Evolutionary conservation across 2,797 vertebrate genomes (phyloP).

Genomic region (Leptodactylus fallax): DNA sequence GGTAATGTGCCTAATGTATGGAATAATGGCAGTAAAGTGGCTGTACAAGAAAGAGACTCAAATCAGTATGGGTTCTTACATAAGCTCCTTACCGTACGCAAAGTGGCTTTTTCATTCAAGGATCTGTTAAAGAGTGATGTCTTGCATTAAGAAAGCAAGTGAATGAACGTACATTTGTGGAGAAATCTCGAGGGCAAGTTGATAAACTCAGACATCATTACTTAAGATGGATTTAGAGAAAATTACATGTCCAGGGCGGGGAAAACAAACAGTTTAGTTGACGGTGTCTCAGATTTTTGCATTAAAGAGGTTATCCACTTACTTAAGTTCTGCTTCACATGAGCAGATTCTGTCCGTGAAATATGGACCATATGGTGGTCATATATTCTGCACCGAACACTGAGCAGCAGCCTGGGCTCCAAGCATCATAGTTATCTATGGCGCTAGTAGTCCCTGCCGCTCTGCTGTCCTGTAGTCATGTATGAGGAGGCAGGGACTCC

Average conservation of each 20-base stretch:
- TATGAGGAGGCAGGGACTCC: no score
- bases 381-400: no score
- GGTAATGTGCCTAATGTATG: slow-evolving; percentile 56
- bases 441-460: no score
- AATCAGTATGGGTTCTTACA: background rate
- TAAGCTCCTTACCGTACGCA: slow-evolving; percentile 7
- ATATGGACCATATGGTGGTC: no score
- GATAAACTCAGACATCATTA: background rate
- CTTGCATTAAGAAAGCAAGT: background rate
- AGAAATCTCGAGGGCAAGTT: background rate
- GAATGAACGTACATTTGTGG: background rate
- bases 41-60: slow-evolving; percentile 39
- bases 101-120: background rate
- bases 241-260: background rate
- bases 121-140: background rate
- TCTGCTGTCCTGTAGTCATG: no score
- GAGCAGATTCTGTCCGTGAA: no score
- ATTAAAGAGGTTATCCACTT: no score
- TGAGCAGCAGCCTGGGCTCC: no score
- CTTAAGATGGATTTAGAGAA: background rate
- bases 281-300: no score
- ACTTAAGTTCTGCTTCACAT: no score
- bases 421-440: no score
- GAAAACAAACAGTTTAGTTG: no score
- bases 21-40: slow-evolving; percentile 45